Percentiles rank a stretch among this genome's conserved stretches.
phyloP scores from a whole-genome alignment of 2,113 vertebrate genomes.

The Pyrgilauda ruficollis region DNA sequence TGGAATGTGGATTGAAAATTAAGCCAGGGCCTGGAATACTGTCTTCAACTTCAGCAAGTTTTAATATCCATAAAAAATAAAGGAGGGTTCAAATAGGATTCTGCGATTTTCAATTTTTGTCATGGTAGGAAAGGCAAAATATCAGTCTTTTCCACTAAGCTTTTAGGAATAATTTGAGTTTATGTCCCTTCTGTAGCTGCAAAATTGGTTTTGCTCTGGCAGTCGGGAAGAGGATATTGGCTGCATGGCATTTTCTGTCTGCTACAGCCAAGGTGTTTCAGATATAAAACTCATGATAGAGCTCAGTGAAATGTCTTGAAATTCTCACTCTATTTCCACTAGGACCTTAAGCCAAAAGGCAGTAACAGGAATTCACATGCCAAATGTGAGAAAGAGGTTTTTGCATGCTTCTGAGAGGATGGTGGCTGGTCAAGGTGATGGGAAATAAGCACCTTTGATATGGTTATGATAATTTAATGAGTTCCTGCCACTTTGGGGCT shows the following conservation, averaged over 20 bases:
- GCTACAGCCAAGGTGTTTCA: not conserved
- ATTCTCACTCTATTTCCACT: not conserved
- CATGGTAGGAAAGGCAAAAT: not conserved
- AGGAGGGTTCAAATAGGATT: not conserved
- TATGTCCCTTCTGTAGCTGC: not conserved
- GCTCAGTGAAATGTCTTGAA: not conserved
- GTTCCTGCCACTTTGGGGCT: not conserved
- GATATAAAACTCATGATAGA: not conserved
- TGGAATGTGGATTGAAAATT: not conserved
- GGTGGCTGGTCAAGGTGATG: not conserved
- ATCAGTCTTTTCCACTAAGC: not conserved
- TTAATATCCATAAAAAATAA: not conserved
- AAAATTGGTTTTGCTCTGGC: not conserved
- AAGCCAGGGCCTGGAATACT: not conserved
- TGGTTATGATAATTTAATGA: not conserved
- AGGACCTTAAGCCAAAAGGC: not conserved
- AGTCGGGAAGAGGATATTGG: not conserved
- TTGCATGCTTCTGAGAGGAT: not conserved
- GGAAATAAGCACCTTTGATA: not conserved
- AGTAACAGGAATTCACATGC: not conserved
- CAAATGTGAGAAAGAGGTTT: not conserved
- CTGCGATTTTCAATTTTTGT: not conserved
- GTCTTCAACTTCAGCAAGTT: not conserved
- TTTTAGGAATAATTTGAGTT: not conserved
- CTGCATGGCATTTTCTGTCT: not conserved